Conservation (phyloP, 2,888 invertebrate species). For the Amphipoea oculea region DNA sequence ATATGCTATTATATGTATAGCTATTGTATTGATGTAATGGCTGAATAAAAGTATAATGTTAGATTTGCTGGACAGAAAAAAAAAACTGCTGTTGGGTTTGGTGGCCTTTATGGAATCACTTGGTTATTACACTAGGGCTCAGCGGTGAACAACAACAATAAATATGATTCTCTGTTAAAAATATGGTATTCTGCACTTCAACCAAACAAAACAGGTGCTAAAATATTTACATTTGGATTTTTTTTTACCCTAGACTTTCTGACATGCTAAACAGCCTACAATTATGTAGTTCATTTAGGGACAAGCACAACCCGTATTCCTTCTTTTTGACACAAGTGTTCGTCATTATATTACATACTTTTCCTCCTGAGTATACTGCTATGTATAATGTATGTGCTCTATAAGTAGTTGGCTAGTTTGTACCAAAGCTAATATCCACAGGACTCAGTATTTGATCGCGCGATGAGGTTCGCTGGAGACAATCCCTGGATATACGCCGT, state of each 20-base stretch:
- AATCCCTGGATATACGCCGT: conserved; percentile 98
- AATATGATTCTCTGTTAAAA: not conserved
- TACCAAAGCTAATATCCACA: conserved; percentile 78
- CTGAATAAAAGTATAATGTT: not conserved
- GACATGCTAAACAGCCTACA: not conserved
- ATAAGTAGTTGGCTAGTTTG: conserved; percentile 59
- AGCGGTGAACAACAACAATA: not conserved
- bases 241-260: not conserved
- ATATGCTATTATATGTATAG: not conserved
- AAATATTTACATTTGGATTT: not conserved
- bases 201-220: not conserved
- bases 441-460: conserved; percentile 95
- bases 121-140: not conserved
- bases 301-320: not conserved
- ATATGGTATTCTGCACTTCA: not conserved
- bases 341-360: not conserved
- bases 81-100: not conserved
- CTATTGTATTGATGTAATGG: not conserved
- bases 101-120: not conserved
- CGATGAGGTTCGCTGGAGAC: conserved; percentile 94
- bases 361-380: not conserved
- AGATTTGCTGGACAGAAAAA: not conserved
- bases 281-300: not conserved
- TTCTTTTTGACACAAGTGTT: not conserved
- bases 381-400: conserved; percentile 57